These are phyloP conservation scores for Riparia riparia DNA, from an alignment of 2,113 vertebrate genomes.

Conservation along the genomic window DNA sequence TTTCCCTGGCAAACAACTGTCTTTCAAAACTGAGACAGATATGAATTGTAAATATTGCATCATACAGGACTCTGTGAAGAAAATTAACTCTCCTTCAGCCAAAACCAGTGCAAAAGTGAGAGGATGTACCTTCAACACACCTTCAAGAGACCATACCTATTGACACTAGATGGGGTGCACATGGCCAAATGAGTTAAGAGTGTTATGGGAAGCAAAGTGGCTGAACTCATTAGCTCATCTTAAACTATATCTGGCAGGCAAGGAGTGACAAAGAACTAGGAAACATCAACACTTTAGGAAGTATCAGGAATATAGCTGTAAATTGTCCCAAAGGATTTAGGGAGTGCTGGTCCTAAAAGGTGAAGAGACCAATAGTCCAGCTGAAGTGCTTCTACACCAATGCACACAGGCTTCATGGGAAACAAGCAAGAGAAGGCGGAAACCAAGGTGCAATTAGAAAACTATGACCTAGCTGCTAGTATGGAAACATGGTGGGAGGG, in stretches of 20 bases:
- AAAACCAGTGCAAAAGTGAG: background rate
- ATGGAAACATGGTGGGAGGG: background rate
- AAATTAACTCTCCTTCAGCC: background rate
- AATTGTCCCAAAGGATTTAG: background rate
- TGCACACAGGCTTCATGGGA: fast-evolving
- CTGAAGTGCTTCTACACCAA: background rate
- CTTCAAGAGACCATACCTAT: background rate
- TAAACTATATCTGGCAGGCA: background rate
- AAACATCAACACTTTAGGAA: background rate
- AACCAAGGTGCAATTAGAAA: background rate
- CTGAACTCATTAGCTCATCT: background rate
- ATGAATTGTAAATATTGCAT: background rate
- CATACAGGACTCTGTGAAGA: background rate
- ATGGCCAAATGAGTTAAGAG: background rate
- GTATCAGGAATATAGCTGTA: background rate
- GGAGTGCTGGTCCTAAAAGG: background rate
- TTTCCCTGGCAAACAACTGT: no score
- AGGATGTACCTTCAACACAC: background rate
- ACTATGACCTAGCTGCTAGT: background rate
- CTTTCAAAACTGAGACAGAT: no score
- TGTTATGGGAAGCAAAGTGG: background rate
- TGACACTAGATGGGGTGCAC: background rate
- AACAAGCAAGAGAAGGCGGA: background rate
- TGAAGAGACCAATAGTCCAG: background rate
- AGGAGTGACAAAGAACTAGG: background rate